These are phyloP conservation scores for Emydocephalus ijimae DNA, from an alignment of 2,113 vertebrate species.

Conservation along the genomic window DNA sequence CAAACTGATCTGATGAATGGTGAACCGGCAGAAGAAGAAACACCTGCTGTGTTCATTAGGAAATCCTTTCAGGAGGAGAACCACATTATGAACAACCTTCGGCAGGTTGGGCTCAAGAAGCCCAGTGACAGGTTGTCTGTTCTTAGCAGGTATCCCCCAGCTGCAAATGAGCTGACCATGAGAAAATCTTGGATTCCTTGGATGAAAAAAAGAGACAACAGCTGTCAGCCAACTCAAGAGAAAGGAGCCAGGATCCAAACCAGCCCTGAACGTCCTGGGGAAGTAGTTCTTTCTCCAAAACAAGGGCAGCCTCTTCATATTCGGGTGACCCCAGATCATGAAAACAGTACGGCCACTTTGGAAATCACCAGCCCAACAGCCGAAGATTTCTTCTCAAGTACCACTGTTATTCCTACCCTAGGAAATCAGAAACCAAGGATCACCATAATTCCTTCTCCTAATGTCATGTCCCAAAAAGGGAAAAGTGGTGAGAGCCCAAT, in stretches of 20 bases:
- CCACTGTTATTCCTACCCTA: constrained; percentile 91
- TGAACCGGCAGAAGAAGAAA: constrained; percentile 81
- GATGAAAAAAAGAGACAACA: constrained; percentile 84
- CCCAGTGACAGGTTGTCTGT: constrained; percentile 78
- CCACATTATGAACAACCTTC: constrained; percentile 91
- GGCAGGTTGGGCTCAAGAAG: constrained; percentile 83
- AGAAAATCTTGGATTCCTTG: constrained; percentile 88
- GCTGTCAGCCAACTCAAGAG: constrained; percentile 65
- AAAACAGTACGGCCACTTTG: constrained; percentile 87
- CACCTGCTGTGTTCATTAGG: constrained; percentile 87
- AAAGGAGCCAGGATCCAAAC: constrained; percentile 68
- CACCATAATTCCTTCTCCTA: constrained; percentile 89
- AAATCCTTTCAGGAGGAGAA: constrained; percentile 95
- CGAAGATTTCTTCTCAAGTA: constrained; percentile 92
- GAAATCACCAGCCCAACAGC: constrained; percentile 90
- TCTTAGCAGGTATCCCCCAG: constrained; percentile 86
- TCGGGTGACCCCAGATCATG: constrained; percentile 86
- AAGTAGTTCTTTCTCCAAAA: constrained; percentile 80
- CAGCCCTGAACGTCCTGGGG: constrained; percentile 60
- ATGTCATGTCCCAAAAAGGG: constrained; percentile 69
- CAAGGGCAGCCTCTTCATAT: constrained; percentile 90
- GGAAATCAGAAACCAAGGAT: constrained; percentile 90
- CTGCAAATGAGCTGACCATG: constrained; percentile 76
- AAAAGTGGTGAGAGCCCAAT: constrained; percentile 62
- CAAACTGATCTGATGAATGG: constrained; percentile 80